These are phyloP conservation scores for Phaethornis superciliosus DNA, from an alignment of 2,113 vertebrate genomes.

Conservation along the genomic window DNA sequence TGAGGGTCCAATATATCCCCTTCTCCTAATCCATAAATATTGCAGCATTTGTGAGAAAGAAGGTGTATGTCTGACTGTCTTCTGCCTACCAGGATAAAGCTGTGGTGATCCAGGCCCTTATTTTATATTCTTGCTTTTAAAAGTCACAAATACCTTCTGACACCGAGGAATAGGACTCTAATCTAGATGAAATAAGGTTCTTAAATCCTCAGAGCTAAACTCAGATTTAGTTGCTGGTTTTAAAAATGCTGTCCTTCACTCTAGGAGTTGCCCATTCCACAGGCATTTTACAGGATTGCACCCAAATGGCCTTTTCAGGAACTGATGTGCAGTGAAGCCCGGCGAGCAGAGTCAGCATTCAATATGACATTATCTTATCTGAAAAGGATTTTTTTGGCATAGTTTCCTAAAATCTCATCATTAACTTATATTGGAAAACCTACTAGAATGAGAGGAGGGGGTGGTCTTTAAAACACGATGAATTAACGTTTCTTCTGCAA, in stretches of 20 bases:
- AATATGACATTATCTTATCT: not conserved
- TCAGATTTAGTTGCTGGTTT: constrained; percentile 55
- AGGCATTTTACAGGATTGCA: constrained; percentile 48
- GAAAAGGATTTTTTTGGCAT: constrained; percentile 20
- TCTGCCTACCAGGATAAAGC: constrained; percentile 46
- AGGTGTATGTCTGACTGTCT: constrained; percentile 41
- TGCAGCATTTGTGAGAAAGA: constrained; percentile 32
- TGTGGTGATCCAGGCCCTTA: constrained; percentile 42
- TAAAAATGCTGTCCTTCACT: constrained; percentile 8
- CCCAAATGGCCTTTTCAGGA: constrained; percentile 28
- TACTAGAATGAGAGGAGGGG: not conserved
- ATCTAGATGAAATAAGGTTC: constrained; percentile 60
- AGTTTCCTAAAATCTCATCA: not conserved
- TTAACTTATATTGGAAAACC: not conserved
- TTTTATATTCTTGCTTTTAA: constrained; percentile 54
- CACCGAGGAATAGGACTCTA: constrained; percentile 36
- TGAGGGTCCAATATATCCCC: not conserved
- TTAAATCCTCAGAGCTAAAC: constrained; percentile 58
- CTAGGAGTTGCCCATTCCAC: constrained; percentile 46
- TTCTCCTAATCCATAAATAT: constrained; percentile 52
- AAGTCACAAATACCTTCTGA: constrained; percentile 43
- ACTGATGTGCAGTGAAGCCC: not conserved
- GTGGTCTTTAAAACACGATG: not conserved
- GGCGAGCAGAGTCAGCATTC: not conserved
- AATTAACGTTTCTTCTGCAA: not conserved